Percentiles rank a stretch among this genome's conserved stretches.
Conservation (phyloP, 2,797 vertebrate genomes). For the Spea hammondii region DNA sequence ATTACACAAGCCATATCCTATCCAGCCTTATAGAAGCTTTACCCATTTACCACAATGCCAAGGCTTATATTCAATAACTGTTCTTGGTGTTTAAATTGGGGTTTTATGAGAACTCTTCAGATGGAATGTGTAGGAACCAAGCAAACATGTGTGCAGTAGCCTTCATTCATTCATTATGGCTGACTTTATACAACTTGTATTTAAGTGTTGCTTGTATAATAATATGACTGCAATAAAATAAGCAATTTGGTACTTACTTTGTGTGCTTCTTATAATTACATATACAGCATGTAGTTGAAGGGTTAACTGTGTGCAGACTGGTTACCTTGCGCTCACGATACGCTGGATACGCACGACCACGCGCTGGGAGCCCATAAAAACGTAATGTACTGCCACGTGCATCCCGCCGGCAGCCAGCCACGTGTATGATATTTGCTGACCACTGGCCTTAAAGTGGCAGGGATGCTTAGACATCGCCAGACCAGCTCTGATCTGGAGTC, state of each 20-base stretch:
- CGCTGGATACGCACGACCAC: no score
- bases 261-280: neutral
- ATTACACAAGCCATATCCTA: constrained; percentile 39
- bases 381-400: no score
- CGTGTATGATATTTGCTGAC: no score
- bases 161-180: constrained; percentile 24
- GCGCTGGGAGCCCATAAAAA: no score
- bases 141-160: constrained; percentile 10
- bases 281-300: no score
- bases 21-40: constrained; percentile 33
- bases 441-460: no score
- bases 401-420: no score
- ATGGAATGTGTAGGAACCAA: neutral
- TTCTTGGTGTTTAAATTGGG: constrained; percentile 4
- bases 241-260: constrained; percentile 1
- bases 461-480: no score
- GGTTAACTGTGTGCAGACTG: no score
- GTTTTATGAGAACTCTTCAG: neutral
- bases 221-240: constrained; percentile 43
- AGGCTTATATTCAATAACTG: constrained; percentile 10
- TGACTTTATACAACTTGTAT: constrained; percentile 35
- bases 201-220: constrained; percentile 46
- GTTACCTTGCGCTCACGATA: no score
- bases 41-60: constrained; percentile 6
- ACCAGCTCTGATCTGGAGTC: neutral